These are phyloP conservation scores for Graptemys geographica DNA, from an alignment of 2,797 vertebrate genomes.

Conservation along the genomic window DNA sequence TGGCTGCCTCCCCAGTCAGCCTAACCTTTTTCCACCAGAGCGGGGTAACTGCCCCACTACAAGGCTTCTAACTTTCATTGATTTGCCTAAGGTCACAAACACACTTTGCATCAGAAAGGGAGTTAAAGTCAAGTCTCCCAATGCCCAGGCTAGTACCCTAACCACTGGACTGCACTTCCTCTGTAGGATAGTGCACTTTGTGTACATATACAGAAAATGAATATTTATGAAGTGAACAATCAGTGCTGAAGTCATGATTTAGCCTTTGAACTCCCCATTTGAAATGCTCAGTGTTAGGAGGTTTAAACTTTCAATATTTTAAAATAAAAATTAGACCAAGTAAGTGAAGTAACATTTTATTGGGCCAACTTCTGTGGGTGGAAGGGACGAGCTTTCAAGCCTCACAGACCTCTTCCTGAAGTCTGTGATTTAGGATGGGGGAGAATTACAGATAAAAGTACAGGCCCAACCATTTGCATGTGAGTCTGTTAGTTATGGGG, in stretches of 20 bases:
- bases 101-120: fast-evolving
- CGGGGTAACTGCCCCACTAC: no score
- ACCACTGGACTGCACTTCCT: neutral
- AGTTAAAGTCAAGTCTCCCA: neutral
- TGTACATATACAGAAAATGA: neutral
- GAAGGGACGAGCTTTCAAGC: neutral
- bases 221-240: neutral
- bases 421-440: neutral
- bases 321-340: neutral
- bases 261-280: neutral
- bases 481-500: neutral
- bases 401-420: neutral
- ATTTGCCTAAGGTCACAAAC: fast-evolving
- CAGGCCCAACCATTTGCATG: neutral
- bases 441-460: neutral
- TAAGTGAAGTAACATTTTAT: neutral
- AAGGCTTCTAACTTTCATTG: neutral
- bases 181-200: fast-evolving
- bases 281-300: neutral
- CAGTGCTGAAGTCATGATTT: neutral
- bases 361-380: neutral
- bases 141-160: neutral
- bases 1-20: no score
- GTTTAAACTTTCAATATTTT: neutral
- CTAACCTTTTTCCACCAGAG: no score